A percentile compares a stretch with the other conserved stretches of the same genome.
These are phyloP conservation scores for Drosophila mettleri DNA, from an alignment of 2,888 invertebrate genomes.

Conservation along the genomic window DNA sequence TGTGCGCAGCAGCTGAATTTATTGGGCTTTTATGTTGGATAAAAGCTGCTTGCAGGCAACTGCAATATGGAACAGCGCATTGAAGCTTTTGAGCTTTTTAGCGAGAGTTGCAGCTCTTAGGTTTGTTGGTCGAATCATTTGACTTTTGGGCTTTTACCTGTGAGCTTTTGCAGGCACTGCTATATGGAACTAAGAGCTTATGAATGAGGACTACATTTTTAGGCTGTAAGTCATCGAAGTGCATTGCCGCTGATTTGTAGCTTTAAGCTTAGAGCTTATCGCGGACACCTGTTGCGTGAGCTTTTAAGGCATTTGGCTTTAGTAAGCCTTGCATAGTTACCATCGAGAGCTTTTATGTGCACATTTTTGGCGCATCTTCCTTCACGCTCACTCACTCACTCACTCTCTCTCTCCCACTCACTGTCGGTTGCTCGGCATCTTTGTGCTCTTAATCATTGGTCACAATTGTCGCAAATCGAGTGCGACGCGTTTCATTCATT, in stretches of 20 bases:
- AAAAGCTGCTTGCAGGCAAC: background rate
- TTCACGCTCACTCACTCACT: background rate
- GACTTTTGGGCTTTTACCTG: background rate
- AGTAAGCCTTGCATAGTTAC: background rate
- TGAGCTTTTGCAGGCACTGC: too few relatives aligned
- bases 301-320: background rate
- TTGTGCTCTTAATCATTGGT: background rate
- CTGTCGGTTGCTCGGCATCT: background rate
- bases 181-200: background rate
- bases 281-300: background rate
- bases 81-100: background rate
- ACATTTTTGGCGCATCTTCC: background rate
- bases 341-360: slow-evolving; percentile 1
- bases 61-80: background rate
- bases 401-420: background rate
- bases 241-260: background rate
- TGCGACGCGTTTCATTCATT: slow-evolving; percentile 61
- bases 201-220: too few relatives aligned
- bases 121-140: too few relatives aligned
- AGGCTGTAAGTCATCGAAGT: too few relatives aligned
- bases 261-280: background rate
- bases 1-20: too few relatives aligned
- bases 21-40: background rate
- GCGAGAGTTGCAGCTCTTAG: too few relatives aligned
- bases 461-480: slow-evolving; percentile 29